A percentile compares a stretch with the other conserved stretches of the same genome.
Evolutionary conservation across 2,888 invertebrate genomes (phyloP).

Genomic region (Thyatira batis): DNA sequence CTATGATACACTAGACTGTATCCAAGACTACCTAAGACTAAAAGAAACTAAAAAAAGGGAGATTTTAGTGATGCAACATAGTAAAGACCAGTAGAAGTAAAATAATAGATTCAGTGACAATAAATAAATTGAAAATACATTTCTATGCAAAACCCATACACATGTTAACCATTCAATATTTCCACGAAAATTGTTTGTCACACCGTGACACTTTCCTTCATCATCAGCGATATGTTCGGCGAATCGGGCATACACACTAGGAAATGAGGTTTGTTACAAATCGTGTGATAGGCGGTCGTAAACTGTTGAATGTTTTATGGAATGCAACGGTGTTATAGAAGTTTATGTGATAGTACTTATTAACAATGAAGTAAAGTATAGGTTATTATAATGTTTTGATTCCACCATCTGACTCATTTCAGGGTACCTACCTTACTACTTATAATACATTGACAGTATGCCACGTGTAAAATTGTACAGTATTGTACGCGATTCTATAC

Average conservation of each 20-base stretch:
- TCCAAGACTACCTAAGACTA: too few species aligned
- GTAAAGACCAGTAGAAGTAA: too few species aligned
- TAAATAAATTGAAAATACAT: not conserved
- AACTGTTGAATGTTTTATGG: constrained; percentile 29
- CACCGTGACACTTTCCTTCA: not conserved
- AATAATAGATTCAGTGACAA: not conserved
- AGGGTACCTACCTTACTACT: not conserved
- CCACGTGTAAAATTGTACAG: not conserved
- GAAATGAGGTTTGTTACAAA: not conserved
- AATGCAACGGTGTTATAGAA: constrained; percentile 21
- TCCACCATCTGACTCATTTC: constrained; percentile 20
- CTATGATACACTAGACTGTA: too few species aligned
- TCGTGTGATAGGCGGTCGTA: constrained; percentile 4
- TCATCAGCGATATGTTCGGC: not conserved
- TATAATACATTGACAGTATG: not conserved
- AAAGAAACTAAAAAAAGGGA: too few species aligned
- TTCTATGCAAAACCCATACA: not conserved
- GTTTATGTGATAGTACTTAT: constrained; percentile 23
- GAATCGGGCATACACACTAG: not conserved
- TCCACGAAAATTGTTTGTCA: not conserved
- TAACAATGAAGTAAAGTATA: constrained; percentile 24
- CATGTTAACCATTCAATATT: not conserved
- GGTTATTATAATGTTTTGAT: constrained; percentile 17
- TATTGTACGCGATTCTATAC: too few species aligned
- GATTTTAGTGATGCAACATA: too few species aligned